Evolutionary conservation across 92 coral and sea anemone species (phyloP), one percentile per base, ranked within the genome.

Genomic region (Epizoanthus fatuus): DNA sequence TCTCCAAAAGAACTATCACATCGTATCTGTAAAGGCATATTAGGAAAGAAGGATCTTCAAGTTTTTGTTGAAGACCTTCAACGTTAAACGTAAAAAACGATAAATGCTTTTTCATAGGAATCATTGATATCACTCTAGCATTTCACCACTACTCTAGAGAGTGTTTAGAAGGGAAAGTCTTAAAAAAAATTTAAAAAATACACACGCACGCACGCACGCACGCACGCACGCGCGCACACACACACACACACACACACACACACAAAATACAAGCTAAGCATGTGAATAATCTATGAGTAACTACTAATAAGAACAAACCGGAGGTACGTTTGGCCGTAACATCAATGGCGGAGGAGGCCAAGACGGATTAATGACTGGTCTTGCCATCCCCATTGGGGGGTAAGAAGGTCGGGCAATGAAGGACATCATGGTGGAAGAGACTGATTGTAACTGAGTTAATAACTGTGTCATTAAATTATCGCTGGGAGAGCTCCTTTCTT

Each of bases 31-130:
- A 8, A 20, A 69, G 20, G 16, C 66, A 17, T 7, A 37, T 69
- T 14, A 69, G 22, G 74, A 69, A 38, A 69, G 47, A 45, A 69
- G 74, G 49, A 13, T 69, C 74, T 1, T 69, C 74, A 69, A 69
- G 74, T 69, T 69, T 69, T 11, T 16, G 51, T 3, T 16, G 17
- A 35, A 69, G 74, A 69, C 51, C 74, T 20, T 69, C 74, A 35
- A 69, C 74, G 22, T 69, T 37, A 15, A 29, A 69, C 3, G 74
- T 14, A 35, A 38, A 69, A 69, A 69, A 69, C 7, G 47, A 69
- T n/a, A 69, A 69, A 38, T 38, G 53, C 49, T 8, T 38, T 68
- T 68, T 35, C 12, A 35, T 40, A 3, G 74, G 47, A 6, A 9
- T 68, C 53, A 59, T 59, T 59, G 1, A 17, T 40, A 65, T n/a